A percentile compares a stretch with the other conserved stretches of the same genome.
Evolutionary conservation across 2,797 vertebrate genomes (phyloP).

Genomic region (Gambusia yucatana): DNA sequence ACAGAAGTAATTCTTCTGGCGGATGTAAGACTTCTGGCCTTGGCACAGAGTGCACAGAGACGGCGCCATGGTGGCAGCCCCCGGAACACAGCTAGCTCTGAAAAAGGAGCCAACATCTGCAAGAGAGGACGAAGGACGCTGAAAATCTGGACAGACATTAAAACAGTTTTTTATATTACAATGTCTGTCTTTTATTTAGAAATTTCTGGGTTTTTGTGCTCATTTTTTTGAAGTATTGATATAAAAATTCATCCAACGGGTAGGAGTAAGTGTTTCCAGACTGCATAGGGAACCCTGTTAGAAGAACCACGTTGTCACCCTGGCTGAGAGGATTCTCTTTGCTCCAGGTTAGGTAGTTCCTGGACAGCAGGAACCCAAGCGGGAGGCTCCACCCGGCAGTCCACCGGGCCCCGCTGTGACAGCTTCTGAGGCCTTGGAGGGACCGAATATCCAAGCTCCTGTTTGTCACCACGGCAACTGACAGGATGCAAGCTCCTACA

Average conservation of each 20-base stretch:
- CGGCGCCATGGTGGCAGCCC: conserved; percentile 80
- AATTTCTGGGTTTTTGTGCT: background rate
- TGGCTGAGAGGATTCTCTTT: conserved; percentile 86
- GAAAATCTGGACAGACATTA: background rate
- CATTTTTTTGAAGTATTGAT: background rate
- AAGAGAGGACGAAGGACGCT: conserved; percentile 27
- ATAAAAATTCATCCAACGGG: background rate
- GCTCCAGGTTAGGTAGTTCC: conserved; percentile 86
- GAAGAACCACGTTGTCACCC: conserved; percentile 64
- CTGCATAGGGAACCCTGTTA: background rate
- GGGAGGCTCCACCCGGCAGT: conserved; percentile 92
- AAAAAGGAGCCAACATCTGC: conserved; percentile 87
- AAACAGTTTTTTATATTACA: background rate
- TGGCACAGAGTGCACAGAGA: conserved; percentile 85
- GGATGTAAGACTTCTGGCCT: conserved; percentile 88
- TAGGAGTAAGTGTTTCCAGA: background rate
- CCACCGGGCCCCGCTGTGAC: conserved; percentile 89
- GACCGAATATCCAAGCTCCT: conserved; percentile 79
- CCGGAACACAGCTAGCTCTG: conserved; percentile 89
- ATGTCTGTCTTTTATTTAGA: background rate
- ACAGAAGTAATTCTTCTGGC: conserved; percentile 88
- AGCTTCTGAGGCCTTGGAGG: conserved; percentile 84
- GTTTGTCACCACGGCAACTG: conserved; percentile 87
- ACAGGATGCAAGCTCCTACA: conserved; percentile 86
- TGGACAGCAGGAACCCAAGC: conserved; percentile 88